Base-by-base conservation (phyloP, 2,113 vertebrate genomes). In the Connochaetes taurinus region DNA sequence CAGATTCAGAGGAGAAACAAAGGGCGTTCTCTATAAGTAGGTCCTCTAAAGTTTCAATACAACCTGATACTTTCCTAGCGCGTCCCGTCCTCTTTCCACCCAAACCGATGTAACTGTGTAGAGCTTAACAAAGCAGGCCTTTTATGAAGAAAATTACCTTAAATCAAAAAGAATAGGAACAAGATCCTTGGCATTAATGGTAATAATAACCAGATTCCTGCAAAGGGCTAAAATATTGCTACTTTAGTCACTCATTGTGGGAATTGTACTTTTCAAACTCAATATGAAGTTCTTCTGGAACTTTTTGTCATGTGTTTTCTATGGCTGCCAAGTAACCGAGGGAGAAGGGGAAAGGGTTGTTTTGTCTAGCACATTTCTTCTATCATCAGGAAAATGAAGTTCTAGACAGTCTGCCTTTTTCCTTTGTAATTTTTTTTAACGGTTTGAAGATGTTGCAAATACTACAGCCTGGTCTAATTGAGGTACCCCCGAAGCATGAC, bases 131-230 rank as follows among this genome's bases (percentile, higher is more conserved):
- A 98, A 98, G 95, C 96, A 96, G 57, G n/a, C 16, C 6, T 95
- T 98, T 98, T 98, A 97, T 95, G 97, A 98, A 91, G 93, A 95
- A 98, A 98, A 98, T 98, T 90, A 94, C 96, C 95, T 98, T 94
- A 97, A 98, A 97, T 97, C 52, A 97, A 98, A 97, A 98, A 98
- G 95, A 98, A 97, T 94, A 96, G 95, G 98, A 98, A 98, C 33
- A 96, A 98, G 91, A 97, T 94, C 94, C 83, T 97, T 97, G 90
- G 97, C 97, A 97, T 94, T 81, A 96, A 92, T 98, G 96, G 95
- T 84, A 95, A 82, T 90, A 98, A 92, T 98, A 98, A 97, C 97
- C 97, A 94, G 95, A 97, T 98, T 97, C 64, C 94, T 88, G 94
- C 62, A 55, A 98, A 98, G 96, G 76, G 57, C 50, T 92, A 50